Percentiles rank a stretch among this genome's conserved stretches.
Conservation (phyloP, 2,113 vertebrate genomes). For the Xiphophorus hellerii region DNA sequence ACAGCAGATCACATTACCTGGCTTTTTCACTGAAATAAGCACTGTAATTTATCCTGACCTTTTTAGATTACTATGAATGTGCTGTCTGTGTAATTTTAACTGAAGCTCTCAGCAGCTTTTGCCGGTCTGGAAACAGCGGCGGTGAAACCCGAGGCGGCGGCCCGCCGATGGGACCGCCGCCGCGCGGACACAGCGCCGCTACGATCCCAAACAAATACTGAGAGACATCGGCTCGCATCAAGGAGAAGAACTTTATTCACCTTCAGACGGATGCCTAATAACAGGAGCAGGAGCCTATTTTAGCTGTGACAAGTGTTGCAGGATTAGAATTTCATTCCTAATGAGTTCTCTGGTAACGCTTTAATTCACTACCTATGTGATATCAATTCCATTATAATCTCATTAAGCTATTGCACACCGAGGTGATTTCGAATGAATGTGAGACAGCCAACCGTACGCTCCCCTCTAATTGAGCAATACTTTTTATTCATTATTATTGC, state of each 20-base stretch:
- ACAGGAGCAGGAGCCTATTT: constrained; percentile 66
- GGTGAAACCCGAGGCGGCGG: constrained; percentile 58
- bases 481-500: constrained; percentile 80
- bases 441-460: constrained; percentile 67
- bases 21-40: constrained; percentile 75
- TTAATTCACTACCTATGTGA: constrained; percentile 79
- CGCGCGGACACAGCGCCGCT: constrained; percentile 32
- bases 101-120: constrained; percentile 74
- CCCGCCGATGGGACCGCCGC: constrained; percentile 38
- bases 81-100: constrained; percentile 72
- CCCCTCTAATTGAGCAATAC: constrained; percentile 78
- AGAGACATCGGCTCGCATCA: constrained; percentile 42
- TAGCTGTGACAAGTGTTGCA: constrained; percentile 73
- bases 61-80: constrained; percentile 73
- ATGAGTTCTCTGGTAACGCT: constrained; percentile 73
- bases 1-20: constrained; percentile 62
- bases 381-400: constrained; percentile 81
- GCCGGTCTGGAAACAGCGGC: constrained; percentile 47
- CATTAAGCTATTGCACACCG: constrained; percentile 76
- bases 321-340: constrained; percentile 71
- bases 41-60: constrained; percentile 76
- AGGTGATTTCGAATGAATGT: constrained; percentile 74
- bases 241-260: constrained; percentile 31
- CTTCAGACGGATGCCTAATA: constrained; percentile 57
- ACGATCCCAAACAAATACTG: constrained; percentile 57